Evolutionary conservation across 1,140 invertebrate genomes (phyloP), one percentile per base, ranked within the genome.

Genomic region (Trichonephila clavipes): DNA sequence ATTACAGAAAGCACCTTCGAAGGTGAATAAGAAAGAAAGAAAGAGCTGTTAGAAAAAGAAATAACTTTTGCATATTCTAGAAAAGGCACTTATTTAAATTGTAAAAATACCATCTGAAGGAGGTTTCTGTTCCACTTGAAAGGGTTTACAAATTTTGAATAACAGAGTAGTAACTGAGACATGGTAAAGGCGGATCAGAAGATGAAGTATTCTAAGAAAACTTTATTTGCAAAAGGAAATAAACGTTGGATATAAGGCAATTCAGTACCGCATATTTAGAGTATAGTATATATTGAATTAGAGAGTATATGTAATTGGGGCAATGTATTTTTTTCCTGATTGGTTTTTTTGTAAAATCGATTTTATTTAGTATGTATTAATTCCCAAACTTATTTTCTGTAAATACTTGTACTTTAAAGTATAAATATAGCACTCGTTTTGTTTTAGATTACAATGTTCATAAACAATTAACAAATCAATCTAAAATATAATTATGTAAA

Each of bases 71-170:
- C 18, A 18, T 5, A 82, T 16, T 51, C 44, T 77, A n/a, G 21
- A n/a, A 40, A 40, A 12, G 44, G 21, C 7, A n/a, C 21, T 58
- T 44, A 24, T 83, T 83, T 51, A 24, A 24, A 59, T 24, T 8
- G 51, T 58, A 58, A 51, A 83, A 83, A 83, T 83, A 10, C 28
- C 18, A 28, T 34, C 6, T 34, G 12, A 40, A 77, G 72, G 51
- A 58, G 24, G 19, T 34, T 18, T 83, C 24, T 44, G 40, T 58
- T 83, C 24, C 82, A 28, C 21, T 18, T 51, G 40, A 24, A 24
- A 58, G 82, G 82, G 51, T 59, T 83, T 83, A 24, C 82, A 59
- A 83, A 58, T 83, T 83, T 83, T 58, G 24, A 28, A 82, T 40
- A 82, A 34, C 77, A 51, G 8, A 77, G 34, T 77, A 24, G 82